Base-by-base conservation (phyloP, 2,888 invertebrate genomes). In the Argyresthia goedartella region DNA sequence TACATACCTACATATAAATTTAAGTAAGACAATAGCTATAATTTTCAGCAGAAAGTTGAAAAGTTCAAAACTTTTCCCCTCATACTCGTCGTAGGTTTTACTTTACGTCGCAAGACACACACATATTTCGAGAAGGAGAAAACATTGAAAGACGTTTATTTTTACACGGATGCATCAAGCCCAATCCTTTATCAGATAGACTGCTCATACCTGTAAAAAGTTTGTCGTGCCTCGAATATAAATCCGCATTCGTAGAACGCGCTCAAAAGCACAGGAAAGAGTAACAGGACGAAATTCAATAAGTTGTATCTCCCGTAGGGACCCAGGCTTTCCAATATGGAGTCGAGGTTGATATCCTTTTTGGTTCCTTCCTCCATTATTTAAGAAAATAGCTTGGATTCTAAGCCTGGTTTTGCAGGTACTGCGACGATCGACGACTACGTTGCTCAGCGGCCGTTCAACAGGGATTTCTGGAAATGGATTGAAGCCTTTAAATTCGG, bases 331-430 rank as follows among this genome's bases (percentile, higher is more conserved):
- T 84, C 84, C 15, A 86, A 65, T 16, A 86, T 63, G 2, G 84
- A 82, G 68, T 86, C 86, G 57, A 86, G 65, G 66, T 86, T 86
- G 61, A 84, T 81, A 67, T 80, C 80, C 65, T 80, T 85, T 66
- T 74, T 81, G 39, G 45, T 44, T 44, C 65, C 65, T 42, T 80
- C 82, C 59, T 81, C 76, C 74, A 78, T 76, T 51, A 53, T 39
- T 39, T n/a, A 39, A 9, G n/a, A 3, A 39, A 9, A 8, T 3
- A 11, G n/a, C 39, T 39, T 8, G 39, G 39, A 39, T 39, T 39
- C 25, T 25, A 25, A 25, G 25, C 6, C 25, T 25, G 6, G 25
- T 2, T 4, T 39, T n/a, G 39, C 39, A 11, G 36, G n/a, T 15
- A 15, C 10, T 35, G n/a, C 10, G 10, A 8, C 35, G 13, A 25